Evolutionary conservation across 2,797 vertebrate species (phyloP).

Genomic region (Takifugu rubripes): DNA sequence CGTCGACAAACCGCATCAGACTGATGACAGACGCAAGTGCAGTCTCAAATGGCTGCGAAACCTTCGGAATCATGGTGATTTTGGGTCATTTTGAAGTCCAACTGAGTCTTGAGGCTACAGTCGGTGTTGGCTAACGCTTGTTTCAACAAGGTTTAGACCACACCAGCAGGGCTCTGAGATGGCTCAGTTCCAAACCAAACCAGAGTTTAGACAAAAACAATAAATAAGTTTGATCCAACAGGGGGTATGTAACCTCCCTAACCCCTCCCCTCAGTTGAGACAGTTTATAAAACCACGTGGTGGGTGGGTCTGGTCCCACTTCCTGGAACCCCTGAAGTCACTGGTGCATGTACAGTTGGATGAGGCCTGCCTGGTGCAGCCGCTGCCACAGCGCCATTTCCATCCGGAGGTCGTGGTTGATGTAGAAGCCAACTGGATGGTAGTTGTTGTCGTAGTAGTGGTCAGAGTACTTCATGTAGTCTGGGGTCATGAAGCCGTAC

Average conservation of each 20-base stretch:
- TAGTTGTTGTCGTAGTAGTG: constrained; percentile 74
- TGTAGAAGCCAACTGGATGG: constrained; percentile 61
- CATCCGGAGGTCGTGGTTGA: constrained; percentile 76
- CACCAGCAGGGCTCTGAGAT: too few species aligned
- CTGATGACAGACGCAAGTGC: not conserved
- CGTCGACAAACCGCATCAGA: not conserved
- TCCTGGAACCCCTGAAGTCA: too few species aligned
- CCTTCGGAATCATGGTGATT: not conserved
- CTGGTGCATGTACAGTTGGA: constrained; percentile 70
- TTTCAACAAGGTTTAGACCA: not conserved
- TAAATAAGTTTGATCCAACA: too few species aligned
- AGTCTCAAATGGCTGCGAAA: not conserved
- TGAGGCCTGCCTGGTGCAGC: constrained; percentile 66
- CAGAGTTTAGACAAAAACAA: too few species aligned
- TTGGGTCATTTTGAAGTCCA: not conserved
- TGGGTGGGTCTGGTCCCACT: not conserved
- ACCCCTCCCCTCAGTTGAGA: too few species aligned
- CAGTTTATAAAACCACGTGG: too few species aligned
- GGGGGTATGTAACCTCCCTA: too few species aligned
- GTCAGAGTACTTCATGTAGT: constrained; percentile 73
- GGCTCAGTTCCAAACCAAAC: too few species aligned
- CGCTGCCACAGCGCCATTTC: constrained; percentile 78
- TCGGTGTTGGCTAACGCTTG: not conserved
- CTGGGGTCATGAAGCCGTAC: constrained; percentile 80
- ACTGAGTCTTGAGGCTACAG: not conserved